Base-by-base conservation (phyloP, 64 coral and sea anemone species). In the Montipora sp. region DNA sequence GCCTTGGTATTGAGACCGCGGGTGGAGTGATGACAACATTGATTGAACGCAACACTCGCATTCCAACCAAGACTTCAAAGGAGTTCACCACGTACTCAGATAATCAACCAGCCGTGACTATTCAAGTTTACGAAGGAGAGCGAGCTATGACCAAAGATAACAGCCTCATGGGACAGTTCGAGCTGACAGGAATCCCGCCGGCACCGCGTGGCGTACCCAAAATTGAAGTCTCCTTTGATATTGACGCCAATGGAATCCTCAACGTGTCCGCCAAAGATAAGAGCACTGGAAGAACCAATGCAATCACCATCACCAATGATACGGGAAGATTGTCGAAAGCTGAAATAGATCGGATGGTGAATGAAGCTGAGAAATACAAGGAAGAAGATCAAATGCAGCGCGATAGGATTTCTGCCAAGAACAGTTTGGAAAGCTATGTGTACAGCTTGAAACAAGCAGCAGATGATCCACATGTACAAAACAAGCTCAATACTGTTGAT, bases 51-150 rank as follows among this genome's bases (percentile, higher is more conserved):
- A 96, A 96, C 51, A 77, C 87, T 7, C 80, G 87, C 7, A 96
- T 96, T 71, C 95, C 95, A 75, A 80, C 95, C 59, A 80, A 93
- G 47, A 75, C 74, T 36, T 74, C 60, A 22, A 59, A 93, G 44
- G 65, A 85, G 45, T 93, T 96, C 87, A 85, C 95, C 68, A 96
- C 90, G 1, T 96, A 93, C 60, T 93, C 80, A 48, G 91, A 96
- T 45, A 96, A 96, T 65, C 95, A 96, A 13, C 79, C 95, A 77
- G 95, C 48, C 6, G 95, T 96, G 4, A 36, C 79, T 48, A 86
- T 96, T 47, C 80, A 90, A 84, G 95, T 96, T 47, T 96, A 78
- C 46, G 95, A 96, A 90, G 95, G 95, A 53, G 95, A 96, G n/a
- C 74, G 95, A 48, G 75, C 78, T 49, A 74, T 96, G 85, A 96